phyloP scores from a whole-genome alignment of 2,888 invertebrate genomes.

The Trichopoda pennipes region DNA sequence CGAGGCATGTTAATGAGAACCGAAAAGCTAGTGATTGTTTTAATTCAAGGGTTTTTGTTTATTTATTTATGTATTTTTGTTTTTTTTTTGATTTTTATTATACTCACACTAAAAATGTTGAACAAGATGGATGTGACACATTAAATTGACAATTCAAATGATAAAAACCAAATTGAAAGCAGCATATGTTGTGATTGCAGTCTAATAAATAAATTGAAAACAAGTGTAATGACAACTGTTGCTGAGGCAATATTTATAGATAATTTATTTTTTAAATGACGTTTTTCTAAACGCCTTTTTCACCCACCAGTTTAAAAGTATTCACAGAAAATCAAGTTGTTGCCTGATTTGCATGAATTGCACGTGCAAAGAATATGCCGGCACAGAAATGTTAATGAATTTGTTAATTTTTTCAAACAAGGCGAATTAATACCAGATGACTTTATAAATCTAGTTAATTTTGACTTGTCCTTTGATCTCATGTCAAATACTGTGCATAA shows the following conservation, averaged over 20 bases:
- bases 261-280: constrained; percentile 50
- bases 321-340: constrained; percentile 45
- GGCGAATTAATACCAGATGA: too few species aligned
- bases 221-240: constrained; percentile 51
- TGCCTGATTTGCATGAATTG: constrained; percentile 61
- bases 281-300: constrained; percentile 33
- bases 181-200: constrained; percentile 38
- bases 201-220: constrained; percentile 33
- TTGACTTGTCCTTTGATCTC: too few species aligned
- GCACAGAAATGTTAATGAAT: constrained; percentile 19
- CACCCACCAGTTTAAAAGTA: constrained; percentile 13
- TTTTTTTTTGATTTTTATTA: neutral
- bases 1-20: constrained; percentile 36
- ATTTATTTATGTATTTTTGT: neutral
- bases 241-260: constrained; percentile 29
- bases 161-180: constrained; percentile 56
- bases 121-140: constrained; percentile 67
- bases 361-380: constrained; percentile 46
- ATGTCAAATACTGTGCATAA: too few species aligned
- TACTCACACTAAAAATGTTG: constrained; percentile 41
- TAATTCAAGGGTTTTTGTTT: neutral
- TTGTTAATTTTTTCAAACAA: neutral
- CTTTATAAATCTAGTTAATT: too few species aligned
- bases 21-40: constrained; percentile 28
- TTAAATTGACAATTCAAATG: constrained; percentile 63